phyloP scores from a whole-genome alignment of 1,140 invertebrate species.

The Diorhabda carinulata region DNA sequence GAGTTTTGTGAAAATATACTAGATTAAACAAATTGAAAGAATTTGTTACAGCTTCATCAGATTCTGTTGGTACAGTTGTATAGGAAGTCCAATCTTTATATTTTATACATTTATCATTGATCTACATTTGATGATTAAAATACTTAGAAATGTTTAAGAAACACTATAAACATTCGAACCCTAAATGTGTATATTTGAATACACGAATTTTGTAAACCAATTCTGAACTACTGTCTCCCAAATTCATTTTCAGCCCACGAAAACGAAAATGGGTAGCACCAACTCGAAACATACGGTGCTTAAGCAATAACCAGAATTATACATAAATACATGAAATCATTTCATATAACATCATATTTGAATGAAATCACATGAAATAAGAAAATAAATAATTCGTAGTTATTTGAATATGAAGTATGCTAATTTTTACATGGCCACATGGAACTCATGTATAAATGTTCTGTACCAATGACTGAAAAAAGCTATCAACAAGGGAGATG shows the following conservation, averaged over 20 bases:
- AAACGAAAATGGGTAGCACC: conserved; percentile 44
- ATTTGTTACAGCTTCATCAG: no score
- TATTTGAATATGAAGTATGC: conserved; percentile 33
- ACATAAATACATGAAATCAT: conserved; percentile 43
- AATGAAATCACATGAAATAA: conserved; percentile 45
- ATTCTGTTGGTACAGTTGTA: no score
- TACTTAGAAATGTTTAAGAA: conserved; percentile 13
- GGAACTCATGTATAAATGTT: conserved; percentile 34
- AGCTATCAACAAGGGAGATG: conserved; percentile 7
- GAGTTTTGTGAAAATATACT: no score
- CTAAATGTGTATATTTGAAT: conserved; percentile 17
- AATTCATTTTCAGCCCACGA: conserved; percentile 44
- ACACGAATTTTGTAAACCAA: conserved; percentile 35
- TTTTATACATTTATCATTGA: no score
- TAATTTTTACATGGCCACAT: conserved; percentile 43
- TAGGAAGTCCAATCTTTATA: no score
- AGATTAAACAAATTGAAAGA: no score
- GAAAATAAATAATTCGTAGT: conserved; percentile 42
- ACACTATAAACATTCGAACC: conserved; percentile 12
- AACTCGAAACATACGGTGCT: conserved; percentile 34
- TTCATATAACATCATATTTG: conserved; percentile 42
- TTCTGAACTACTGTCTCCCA: conserved; percentile 46
- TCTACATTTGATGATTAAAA: neutral
- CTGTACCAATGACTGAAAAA: conserved; percentile 38
- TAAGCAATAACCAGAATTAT: conserved; percentile 45